Conservation (phyloP, 53 echinoderm and acorn worm genomes). For the Patiria pectinifera region DNA sequence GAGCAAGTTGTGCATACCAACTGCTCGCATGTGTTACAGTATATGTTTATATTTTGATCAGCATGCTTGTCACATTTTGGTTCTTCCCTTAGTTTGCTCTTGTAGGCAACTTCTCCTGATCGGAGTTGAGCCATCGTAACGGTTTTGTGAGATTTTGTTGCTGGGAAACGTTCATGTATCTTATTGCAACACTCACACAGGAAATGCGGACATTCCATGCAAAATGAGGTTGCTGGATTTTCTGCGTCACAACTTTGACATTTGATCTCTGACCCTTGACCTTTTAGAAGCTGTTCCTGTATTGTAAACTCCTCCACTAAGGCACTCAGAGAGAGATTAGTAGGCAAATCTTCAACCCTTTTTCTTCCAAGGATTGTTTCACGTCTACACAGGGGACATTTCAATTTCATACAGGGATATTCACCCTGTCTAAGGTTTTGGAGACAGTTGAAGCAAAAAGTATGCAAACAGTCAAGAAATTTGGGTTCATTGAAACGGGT, state of each 20-base stretch:
- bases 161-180: constrained; percentile 29
- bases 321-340: constrained; percentile 26
- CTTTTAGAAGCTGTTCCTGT: constrained; percentile 33
- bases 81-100: constrained; percentile 12
- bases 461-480: constrained; percentile 47
- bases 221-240: constrained; percentile 30
- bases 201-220: constrained; percentile 22
- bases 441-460: constrained; percentile 45
- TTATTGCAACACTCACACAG: constrained; percentile 16
- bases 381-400: constrained; percentile 37
- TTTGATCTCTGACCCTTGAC: constrained; percentile 27
- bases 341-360: constrained; percentile 19
- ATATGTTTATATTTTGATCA: constrained; percentile 16
- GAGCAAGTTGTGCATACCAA: constrained; percentile 26
- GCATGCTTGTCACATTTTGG: constrained; percentile 37
- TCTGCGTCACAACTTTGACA: constrained; percentile 51
- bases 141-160: constrained; percentile 30
- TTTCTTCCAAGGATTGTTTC: constrained; percentile 10
- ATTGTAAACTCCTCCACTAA: constrained; percentile 46
- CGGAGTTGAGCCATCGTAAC: constrained; percentile 24
- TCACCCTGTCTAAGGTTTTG: background rate
- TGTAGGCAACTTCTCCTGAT: constrained; percentile 20
- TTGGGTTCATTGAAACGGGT: constrained; percentile 31
- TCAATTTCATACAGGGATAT: background rate
- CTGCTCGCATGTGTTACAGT: constrained; percentile 50